phyloP scores from a whole-genome alignment of 1,140 invertebrate genomes.

The Drosophila teissieri region DNA sequence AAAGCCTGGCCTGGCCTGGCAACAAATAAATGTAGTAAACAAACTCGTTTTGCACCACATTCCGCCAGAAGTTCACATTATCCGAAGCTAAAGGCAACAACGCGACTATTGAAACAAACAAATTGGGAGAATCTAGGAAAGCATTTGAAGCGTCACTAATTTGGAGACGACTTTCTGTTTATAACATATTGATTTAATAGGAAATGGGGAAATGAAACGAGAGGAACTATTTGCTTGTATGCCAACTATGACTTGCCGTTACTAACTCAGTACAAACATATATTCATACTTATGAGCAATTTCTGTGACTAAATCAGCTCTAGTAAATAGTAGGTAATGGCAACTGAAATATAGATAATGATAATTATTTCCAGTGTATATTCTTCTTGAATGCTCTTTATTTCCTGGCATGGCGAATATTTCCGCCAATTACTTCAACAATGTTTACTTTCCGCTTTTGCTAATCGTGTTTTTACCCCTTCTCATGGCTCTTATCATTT shows the following conservation, averaged over 20 bases:
- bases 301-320: too few species aligned
- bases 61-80: slow-evolving; percentile 45
- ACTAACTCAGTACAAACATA: too few species aligned
- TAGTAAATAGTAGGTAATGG: too few species aligned
- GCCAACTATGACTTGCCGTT: too few species aligned
- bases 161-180: slow-evolving; percentile 11
- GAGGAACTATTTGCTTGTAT: neutral
- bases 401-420: too few species aligned
- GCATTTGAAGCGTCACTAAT: neutral
- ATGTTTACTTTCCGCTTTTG: slow-evolving; percentile 5
- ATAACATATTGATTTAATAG: slow-evolving; percentile 34
- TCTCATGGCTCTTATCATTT: neutral
- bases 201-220: neutral
- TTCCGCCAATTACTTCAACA: neutral
- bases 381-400: too few species aligned
- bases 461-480: slow-evolving; percentile 8
- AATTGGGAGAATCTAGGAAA: slow-evolving; percentile 18
- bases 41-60: slow-evolving; percentile 64
- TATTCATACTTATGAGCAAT: too few species aligned
- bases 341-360: too few species aligned
- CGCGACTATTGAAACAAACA: slow-evolving; percentile 4
- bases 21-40: slow-evolving; percentile 39
- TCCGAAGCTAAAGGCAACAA: neutral
- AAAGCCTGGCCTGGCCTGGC: slow-evolving; percentile 14
- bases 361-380: too few species aligned